A percentile compares a stretch with the other conserved stretches of the same genome.
Evolutionary conservation across 2,888 invertebrate genomes (phyloP).

Genomic region (Acrobasis repandana): DNA sequence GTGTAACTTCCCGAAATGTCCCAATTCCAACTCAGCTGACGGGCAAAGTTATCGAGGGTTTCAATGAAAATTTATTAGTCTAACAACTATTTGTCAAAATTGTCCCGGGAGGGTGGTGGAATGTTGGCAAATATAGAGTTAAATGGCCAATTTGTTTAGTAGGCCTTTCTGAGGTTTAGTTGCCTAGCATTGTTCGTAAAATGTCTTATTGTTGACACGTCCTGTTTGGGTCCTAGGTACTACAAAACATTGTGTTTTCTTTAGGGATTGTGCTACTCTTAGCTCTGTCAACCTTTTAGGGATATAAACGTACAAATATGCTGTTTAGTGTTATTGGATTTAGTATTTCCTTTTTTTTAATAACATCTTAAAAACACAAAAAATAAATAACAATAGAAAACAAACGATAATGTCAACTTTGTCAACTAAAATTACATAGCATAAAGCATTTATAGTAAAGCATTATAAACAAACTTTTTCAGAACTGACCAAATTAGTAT

Average conservation of each 20-base stretch:
- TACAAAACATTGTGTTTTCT: not conserved
- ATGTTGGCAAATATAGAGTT: constrained; percentile 69
- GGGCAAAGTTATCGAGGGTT: constrained; percentile 68
- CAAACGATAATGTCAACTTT: too few relatives aligned
- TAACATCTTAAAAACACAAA: too few relatives aligned
- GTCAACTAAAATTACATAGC: too few relatives aligned
- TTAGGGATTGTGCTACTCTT: too few relatives aligned
- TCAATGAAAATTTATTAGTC: constrained; percentile 80
- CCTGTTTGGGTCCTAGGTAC: not conserved
- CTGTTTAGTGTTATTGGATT: too few relatives aligned
- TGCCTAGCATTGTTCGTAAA: not conserved
- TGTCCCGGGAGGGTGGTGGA: constrained; percentile 66
- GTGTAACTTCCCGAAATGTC: constrained; percentile 68
- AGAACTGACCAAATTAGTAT: too few relatives aligned
- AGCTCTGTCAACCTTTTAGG: too few relatives aligned
- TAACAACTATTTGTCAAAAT: constrained; percentile 79
- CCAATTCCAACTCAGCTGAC: constrained; percentile 69
- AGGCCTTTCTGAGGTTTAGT: constrained; percentile 36
- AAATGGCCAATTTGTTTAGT: constrained; percentile 68
- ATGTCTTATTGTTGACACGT: not conserved
- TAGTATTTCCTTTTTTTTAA: too few relatives aligned
- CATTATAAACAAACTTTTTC: too few relatives aligned
- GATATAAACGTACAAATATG: too few relatives aligned
- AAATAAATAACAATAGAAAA: too few relatives aligned
- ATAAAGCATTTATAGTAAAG: too few relatives aligned